A percentile compares a stretch with the other conserved stretches of the same genome.
phyloP scores from a whole-genome alignment of 2,113 vertebrate genomes.

The Podarcis muralis region DNA sequence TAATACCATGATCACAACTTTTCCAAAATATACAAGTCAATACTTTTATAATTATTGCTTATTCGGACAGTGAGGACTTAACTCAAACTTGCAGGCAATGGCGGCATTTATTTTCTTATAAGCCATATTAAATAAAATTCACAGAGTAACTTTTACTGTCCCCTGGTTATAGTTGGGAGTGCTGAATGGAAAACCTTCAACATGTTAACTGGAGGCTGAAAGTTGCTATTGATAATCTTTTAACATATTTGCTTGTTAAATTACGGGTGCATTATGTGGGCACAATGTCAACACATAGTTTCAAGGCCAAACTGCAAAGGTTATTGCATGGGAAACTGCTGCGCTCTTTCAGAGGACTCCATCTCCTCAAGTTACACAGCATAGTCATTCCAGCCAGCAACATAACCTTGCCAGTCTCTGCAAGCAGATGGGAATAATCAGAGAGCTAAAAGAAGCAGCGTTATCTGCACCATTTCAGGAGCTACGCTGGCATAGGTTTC shows the following conservation, averaged over 20 bases:
- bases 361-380: background rate
- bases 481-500: background rate
- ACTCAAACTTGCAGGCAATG: background rate
- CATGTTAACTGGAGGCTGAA: background rate
- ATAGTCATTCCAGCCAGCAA: background rate
- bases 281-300: no score
- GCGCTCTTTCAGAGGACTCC: background rate
- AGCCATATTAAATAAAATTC: background rate
- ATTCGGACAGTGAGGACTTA: background rate
- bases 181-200: background rate
- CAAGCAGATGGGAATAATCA: background rate
- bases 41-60: background rate
- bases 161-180: background rate
- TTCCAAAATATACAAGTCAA: background rate
- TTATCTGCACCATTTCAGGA: background rate
- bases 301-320: background rate
- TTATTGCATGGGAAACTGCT: background rate
- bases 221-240: background rate
- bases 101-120: background rate
- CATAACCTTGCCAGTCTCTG: background rate
- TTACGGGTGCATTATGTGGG: background rate
- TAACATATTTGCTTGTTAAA: background rate
- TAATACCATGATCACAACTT: background rate
- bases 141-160: background rate
- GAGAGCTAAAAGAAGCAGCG: background rate